Conservation (phyloP, 92 coral and sea anemone genomes). For the Zoanthus gigantus region DNA sequence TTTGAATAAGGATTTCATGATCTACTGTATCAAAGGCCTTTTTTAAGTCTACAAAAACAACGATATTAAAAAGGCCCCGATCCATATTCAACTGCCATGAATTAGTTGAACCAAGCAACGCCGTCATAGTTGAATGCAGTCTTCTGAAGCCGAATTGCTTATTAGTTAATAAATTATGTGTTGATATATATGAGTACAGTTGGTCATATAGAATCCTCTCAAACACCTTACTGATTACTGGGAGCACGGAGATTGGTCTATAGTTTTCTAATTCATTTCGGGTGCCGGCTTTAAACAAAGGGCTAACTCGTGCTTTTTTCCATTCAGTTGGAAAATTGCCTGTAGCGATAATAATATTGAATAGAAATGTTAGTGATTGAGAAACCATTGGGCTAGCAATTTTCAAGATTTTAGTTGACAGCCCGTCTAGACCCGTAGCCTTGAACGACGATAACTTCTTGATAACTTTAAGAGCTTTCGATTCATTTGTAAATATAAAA, state of each 20-base stretch:
- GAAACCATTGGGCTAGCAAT: background rate
- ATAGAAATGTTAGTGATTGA: background rate
- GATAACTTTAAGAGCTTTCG: too few relatives aligned
- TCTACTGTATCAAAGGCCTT: too few relatives aligned
- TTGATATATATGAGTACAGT: background rate
- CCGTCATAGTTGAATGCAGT: background rate
- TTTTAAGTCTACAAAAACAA: background rate
- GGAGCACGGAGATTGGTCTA: slow-evolving; percentile 7
- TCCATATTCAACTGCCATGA: slow-evolving; percentile 9
- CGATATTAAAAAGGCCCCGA: slow-evolving; percentile 29
- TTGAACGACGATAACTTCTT: background rate
- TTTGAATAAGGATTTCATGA: background rate
- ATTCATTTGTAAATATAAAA: too few relatives aligned
- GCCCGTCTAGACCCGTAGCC: background rate
- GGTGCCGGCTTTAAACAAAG: background rate
- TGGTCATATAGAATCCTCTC: background rate
- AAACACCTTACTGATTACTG: background rate
- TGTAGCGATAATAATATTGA: background rate
- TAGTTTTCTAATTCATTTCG: background rate
- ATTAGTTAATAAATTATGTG: background rate
- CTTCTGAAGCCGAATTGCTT: slow-evolving; percentile 8
- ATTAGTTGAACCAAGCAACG: background rate
- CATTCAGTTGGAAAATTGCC: background rate
- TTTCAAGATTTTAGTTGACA: background rate
- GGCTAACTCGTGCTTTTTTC: slow-evolving; percentile 17